Percentiles rank a stretch among this genome's conserved stretches.
Evolutionary conservation across 1,140 invertebrate species (phyloP).

Genomic region (Zophobas morio): DNA sequence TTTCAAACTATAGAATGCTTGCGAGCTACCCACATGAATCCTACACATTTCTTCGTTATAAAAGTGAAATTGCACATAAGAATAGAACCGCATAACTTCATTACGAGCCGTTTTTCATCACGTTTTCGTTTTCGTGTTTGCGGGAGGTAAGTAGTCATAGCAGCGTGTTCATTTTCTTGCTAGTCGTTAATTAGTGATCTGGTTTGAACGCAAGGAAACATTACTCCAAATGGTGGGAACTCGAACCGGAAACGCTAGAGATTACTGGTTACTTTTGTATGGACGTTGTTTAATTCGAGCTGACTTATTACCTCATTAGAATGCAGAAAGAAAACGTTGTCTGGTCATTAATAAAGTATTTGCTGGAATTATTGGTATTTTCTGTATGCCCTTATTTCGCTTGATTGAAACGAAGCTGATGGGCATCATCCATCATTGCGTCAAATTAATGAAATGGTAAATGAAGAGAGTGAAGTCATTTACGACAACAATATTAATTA

Average conservation of each 20-base stretch:
- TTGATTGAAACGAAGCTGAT: conserved; percentile 27
- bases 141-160: not conserved
- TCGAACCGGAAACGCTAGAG: conserved; percentile 24
- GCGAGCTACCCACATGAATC: conserved; percentile 18
- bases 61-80: conserved; percentile 46
- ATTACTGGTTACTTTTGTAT: conserved; percentile 32
- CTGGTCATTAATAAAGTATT: conserved; percentile 38
- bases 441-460: conserved; percentile 29
- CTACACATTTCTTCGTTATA: conserved; percentile 25
- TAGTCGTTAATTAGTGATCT: conserved; percentile 20
- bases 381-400: conserved; percentile 34
- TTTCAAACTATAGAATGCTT: conserved; percentile 11
- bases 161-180: conserved; percentile 5
- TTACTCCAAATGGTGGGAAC: conserved; percentile 41
- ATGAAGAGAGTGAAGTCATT: conserved; percentile 21
- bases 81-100: conserved; percentile 18
- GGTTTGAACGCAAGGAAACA: conserved; percentile 28
- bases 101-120: conserved; percentile 28
- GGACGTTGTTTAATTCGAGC: conserved; percentile 28
- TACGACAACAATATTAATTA: conserved; percentile 13
- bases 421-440: conserved; percentile 33
- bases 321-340: conserved; percentile 36
- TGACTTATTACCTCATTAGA: conserved; percentile 39
- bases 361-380: conserved; percentile 34
- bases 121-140: conserved; percentile 26